A percentile compares a stretch with the other conserved stretches of the same genome.
phyloP scores from a whole-genome alignment of 2,888 invertebrate species.

The Eurytoma adleriae region DNA sequence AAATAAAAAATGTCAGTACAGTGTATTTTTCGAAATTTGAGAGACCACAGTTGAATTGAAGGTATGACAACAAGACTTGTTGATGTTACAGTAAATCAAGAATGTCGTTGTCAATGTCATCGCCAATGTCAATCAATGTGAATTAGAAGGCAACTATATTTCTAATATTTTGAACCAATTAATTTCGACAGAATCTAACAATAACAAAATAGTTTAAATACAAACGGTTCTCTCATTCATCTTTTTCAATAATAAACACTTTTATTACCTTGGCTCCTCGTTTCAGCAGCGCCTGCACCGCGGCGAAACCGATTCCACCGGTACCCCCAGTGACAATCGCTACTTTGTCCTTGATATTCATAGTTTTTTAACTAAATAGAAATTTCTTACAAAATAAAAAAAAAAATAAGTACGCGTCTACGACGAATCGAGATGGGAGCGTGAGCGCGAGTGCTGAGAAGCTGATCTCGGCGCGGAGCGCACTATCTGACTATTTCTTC shows the following conservation, averaged over 20 bases:
- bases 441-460: neutral
- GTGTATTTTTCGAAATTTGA: neutral
- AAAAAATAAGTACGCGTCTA: neutral
- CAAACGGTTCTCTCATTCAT: neutral
- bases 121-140: neutral
- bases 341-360: conserved; percentile 62
- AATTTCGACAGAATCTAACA: too few relatives aligned
- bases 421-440: neutral
- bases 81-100: neutral
- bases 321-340: conserved; percentile 79
- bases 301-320: conserved; percentile 77
- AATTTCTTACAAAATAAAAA: too few relatives aligned
- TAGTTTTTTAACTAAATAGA: conserved; percentile 10
- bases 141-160: too few relatives aligned
- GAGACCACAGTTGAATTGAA: neutral
- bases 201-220: too few relatives aligned
- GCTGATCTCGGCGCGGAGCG: neutral
- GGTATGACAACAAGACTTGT: neutral
- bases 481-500: conserved; percentile 8
- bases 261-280: conserved; percentile 72
- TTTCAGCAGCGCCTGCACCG: conserved; percentile 76
- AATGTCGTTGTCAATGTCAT: neutral
- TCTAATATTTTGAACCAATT: too few relatives aligned
- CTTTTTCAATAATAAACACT: neutral
- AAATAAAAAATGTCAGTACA: neutral